Percentiles rank a stretch among this genome's conserved stretches.
These are phyloP conservation scores for Corynorhinus townsendii DNA, from an alignment of 2,113 vertebrate genomes.

Conservation along the genomic window DNA sequence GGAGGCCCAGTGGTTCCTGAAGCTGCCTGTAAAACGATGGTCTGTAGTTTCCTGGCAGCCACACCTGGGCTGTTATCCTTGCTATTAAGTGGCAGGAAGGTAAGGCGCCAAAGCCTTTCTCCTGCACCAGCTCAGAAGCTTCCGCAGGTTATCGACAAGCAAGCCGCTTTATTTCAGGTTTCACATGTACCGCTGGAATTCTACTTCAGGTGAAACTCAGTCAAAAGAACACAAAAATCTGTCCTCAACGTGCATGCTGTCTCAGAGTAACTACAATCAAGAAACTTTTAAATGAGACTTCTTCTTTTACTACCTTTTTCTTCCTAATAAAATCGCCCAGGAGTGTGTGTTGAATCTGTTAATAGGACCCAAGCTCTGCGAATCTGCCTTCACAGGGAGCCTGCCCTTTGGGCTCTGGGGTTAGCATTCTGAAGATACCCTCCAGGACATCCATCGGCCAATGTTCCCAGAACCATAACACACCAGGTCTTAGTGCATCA, in stretches of 20 bases:
- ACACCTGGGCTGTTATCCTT: slow-evolving; percentile 4
- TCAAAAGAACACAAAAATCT: slow-evolving; percentile 38
- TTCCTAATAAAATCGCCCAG: neutral
- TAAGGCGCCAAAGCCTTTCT: neutral
- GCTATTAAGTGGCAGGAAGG: neutral
- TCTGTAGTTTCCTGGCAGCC: neutral
- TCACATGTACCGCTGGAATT: slow-evolving; percentile 41
- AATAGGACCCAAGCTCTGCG: neutral
- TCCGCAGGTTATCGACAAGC: neutral
- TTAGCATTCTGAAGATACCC: neutral
- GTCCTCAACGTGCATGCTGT: slow-evolving; percentile 31
- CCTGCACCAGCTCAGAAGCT: neutral
- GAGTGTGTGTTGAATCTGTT: neutral
- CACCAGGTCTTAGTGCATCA: neutral
- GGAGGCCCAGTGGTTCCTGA: neutral
- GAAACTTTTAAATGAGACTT: slow-evolving; percentile 21
- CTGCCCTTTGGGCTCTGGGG: too few species aligned
- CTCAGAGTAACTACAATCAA: neutral
- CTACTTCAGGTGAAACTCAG: slow-evolving; percentile 46
- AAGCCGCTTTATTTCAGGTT: slow-evolving; percentile 50
- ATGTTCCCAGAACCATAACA: neutral
- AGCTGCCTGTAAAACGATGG: neutral
- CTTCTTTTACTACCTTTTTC: neutral
- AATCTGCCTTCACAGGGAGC: neutral
- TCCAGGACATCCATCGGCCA: neutral